Base-by-base conservation (phyloP, 2,797 vertebrate genomes). In the Orestias chungarensis region DNA sequence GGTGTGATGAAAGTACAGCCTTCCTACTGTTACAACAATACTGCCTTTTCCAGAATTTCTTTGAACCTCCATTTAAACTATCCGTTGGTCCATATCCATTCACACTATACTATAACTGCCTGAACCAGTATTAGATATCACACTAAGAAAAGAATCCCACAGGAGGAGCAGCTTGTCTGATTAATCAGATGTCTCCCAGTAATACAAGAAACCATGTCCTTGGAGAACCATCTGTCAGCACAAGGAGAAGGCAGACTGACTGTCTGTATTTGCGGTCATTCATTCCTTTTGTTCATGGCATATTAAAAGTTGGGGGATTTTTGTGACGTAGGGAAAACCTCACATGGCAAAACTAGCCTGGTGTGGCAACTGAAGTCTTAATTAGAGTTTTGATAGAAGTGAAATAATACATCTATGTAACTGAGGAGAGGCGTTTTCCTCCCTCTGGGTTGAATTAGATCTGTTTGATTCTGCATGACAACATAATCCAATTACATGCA, bases 221-320 rank as follows among this genome's bases (percentile, higher is more conserved):
- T 82, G 47, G 67, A 80, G 84, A 80, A 66, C 47, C n/a, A 59
- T 74, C 78, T 74, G 69, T 82, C 73, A n/a, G 77, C 67, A 67
- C 59, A 14, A 18, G 25, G 49, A 10, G 78, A 52, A 62, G 71
- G 81, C 78, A 87, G 88, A 86, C 87, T 82, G 78, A 18, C 69
- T 68, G 84, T 81, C 84, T 87, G 84, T 82, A 74, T 85, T 83
- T 86, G 87, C 83, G 83, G 85, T 83, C 52, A 70, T 87, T 70
- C 74, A 47, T 38, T 73, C 82, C 70, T 86, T 79, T 72, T 82
- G 64, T 66, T 81, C 71, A 82, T 71, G 70, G 70, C 7, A 43
- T 46, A 40, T 54, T 78, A 64, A 80, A 86, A 75, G 71, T 61
- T 0, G 43, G 1, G 55, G 31, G 74, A 68, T 76, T 86, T 79